Base-by-base conservation (phyloP, 2,113 vertebrate species). In the Calidris pygmaea region DNA sequence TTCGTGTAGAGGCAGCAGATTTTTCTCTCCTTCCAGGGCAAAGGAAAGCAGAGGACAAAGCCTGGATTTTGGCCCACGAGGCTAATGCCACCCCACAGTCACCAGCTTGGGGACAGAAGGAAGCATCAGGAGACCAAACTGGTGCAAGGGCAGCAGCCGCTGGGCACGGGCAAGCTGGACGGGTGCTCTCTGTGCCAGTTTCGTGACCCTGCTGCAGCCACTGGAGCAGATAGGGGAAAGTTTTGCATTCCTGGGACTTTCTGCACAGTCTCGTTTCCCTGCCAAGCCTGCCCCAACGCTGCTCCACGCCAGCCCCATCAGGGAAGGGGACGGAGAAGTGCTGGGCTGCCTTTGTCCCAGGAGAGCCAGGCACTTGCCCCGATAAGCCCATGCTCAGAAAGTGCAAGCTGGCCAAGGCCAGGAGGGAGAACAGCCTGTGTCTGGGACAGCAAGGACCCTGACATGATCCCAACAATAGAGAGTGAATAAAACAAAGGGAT, bases 131-230 rank as follows among this genome's bases (percentile, higher is more conserved):
- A 16, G 52, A 35, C 34, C 39, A 24, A 24, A 45, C 12, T 7
- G 70, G 52, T 6, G 50, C 23, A 7, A 32, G 24, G 48, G 21
- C 53, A 16, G 29, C 32, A 22, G 75, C 47, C 2, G 3, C 43
- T 63, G 2, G 2, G 48, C 50, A 26, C 27, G 10, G n/a, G 24
- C 0, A 4, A 48, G 60, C 53, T 1, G 1, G 48, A 20, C 0
- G 13, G 19, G 35, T 11, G 45, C 75, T 71, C 78, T n/a, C 80
- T 50, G 62, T 16, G 39, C 63, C 7, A 18, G 12, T 6, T 39
- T 9, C 0, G 0, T 27, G 80, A 37, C 30, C 52, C 74, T n/a
- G 56, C 60, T 72, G 75, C 58, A 81, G 88, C 66, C 93, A 71
- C 32, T 50, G 7, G 39, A 37, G 56, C 60, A 87, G 35, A 37